phyloP scores from a whole-genome alignment of 1,140 invertebrate species.

The Drosophila grimshawi region DNA sequence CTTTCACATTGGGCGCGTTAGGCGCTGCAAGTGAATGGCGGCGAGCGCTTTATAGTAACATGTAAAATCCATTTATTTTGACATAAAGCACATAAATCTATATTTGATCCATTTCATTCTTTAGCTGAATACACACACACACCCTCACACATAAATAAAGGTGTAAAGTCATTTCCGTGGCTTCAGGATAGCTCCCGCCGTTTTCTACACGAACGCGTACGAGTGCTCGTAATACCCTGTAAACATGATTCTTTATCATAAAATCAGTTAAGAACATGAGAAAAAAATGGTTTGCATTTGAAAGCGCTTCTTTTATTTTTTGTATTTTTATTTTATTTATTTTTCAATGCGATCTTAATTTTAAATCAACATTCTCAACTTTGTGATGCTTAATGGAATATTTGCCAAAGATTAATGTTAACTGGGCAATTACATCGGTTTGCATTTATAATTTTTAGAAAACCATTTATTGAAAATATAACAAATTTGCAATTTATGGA shows the following conservation, averaged over 20 bases:
- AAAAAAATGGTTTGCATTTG: neutral
- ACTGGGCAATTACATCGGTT: too few relatives aligned
- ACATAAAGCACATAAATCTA: slow-evolving; percentile 78
- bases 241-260: neutral
- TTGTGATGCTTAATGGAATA: too few relatives aligned
- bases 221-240: slow-evolving; percentile 12
- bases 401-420: too few relatives aligned
- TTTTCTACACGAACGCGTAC: neutral
- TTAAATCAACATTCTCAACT: too few relatives aligned
- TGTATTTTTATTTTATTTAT: too few relatives aligned
- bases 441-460: too few relatives aligned
- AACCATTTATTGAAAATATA: too few relatives aligned
- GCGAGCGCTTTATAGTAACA: slow-evolving; percentile 66
- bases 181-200: slow-evolving; percentile 30
- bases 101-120: slow-evolving; percentile 73
- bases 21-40: slow-evolving; percentile 18
- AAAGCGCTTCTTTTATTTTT: neutral
- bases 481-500: too few relatives aligned
- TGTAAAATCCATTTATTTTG: slow-evolving; percentile 83
- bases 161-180: slow-evolving; percentile 70
- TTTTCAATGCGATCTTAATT: too few relatives aligned
- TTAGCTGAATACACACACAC: neutral
- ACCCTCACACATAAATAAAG: slow-evolving; percentile 29
- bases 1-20: slow-evolving; percentile 9
- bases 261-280: neutral